These are phyloP conservation scores for Drosophila mimetica DNA, from an alignment of 2,888 invertebrate species.

Conservation along the genomic window DNA sequence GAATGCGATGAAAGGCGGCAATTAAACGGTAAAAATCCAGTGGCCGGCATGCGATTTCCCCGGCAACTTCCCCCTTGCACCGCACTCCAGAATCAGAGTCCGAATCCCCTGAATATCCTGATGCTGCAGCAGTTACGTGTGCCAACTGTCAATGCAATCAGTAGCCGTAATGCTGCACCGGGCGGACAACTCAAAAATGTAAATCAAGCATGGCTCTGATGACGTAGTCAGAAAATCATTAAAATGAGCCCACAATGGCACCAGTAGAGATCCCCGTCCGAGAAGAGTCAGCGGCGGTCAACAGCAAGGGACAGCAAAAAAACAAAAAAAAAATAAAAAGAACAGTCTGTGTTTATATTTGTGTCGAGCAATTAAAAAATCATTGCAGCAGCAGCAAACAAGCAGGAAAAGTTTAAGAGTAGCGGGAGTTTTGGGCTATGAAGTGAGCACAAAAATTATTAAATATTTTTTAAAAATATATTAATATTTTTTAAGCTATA, in stretches of 20 bases:
- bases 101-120: constrained; percentile 19
- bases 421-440: background rate
- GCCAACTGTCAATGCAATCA: constrained; percentile 57
- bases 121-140: constrained; percentile 44
- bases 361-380: constrained; percentile 57
- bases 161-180: constrained; percentile 32
- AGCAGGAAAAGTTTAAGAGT: constrained; percentile 5
- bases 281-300: constrained; percentile 26
- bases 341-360: constrained; percentile 50
- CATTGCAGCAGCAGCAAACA: constrained; percentile 50
- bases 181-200: constrained; percentile 44
- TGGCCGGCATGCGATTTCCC: constrained; percentile 26
- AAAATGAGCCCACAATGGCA: constrained; percentile 45
- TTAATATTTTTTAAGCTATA: background rate
- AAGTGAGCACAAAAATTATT: background rate
- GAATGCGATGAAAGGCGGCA: constrained; percentile 47
- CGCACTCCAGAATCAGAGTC: constrained; percentile 5
- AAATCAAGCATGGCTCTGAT: constrained; percentile 51
- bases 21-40: constrained; percentile 48
- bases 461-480: background rate
- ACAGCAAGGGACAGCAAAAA: background rate
- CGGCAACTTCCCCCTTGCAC: background rate
- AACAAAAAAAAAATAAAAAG: constrained; percentile 11
- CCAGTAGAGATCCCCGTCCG: constrained; percentile 23
- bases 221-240: constrained; percentile 50